Evolutionary conservation across 1,140 invertebrate species (phyloP), one percentile per base, ranked within the genome.

Genomic region (Drosophila ogumai): DNA sequence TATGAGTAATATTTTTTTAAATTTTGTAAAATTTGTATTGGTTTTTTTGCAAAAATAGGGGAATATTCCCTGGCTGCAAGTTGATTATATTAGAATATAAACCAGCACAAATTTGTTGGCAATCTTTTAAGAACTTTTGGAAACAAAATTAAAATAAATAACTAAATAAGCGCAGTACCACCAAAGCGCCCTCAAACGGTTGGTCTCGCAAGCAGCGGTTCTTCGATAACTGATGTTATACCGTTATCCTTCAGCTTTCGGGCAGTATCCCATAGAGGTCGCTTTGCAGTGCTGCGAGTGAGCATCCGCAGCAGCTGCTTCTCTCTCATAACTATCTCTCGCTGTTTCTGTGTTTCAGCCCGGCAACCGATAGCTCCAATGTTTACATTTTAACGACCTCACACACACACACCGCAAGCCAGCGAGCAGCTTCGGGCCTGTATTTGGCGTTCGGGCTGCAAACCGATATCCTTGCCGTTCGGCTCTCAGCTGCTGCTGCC

Each of bases 351-450:
- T 52, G 38, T 15, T 22, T 41, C n/a, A 34, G 66, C 56, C 71
- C 66, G 71, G 71, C 69, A 58, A 68, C 50, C 41, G 52, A 49
- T 38, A 22, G 17, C 34, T 44, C 28, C 56, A 75, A 75, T 75
- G 72, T 75, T 75, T 75, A 75, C 72, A 75, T 75, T 75, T 75
- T 73, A 75, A 55, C 68, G 68, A 73, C 57, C 66, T 55, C 65
- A 60, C 13, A 34, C 15, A 40, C 6, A 13, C 19, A 57, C 28
- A 57, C 19, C 8, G 25, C 54, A 12, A 54, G 34, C 22, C 17
- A 40, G 49, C 25, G 34, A 31, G 36, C 25, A 40, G 34, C 52
- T 59, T 63, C 60, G 60, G 25, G 4, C 38, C 34, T 13, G 25
- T 19, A n/a, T 17, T 25, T n/a, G 19, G 12, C 31, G 2, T 34